phyloP scores from a whole-genome alignment of 1,140 invertebrate species.

The Lepidurus couesii region DNA sequence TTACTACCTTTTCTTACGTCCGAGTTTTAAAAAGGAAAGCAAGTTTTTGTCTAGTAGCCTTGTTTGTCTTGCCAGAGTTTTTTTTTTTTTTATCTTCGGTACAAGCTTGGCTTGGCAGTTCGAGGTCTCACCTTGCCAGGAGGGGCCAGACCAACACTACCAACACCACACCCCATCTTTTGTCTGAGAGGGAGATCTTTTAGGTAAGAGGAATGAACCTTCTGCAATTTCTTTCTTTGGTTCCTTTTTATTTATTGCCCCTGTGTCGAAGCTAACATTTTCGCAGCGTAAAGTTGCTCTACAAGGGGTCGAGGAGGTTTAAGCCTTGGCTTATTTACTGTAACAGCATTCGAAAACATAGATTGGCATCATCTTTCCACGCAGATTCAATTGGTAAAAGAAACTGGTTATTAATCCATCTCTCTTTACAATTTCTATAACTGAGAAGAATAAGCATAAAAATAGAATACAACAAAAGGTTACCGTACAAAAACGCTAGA shows the following conservation, averaged over 20 bases:
- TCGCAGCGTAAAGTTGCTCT: not conserved
- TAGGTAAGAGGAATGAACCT: constrained; percentile 10
- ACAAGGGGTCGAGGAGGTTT: not conserved
- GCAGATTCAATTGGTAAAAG: too few relatives aligned
- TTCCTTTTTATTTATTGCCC: not conserved
- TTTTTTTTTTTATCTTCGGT: not conserved
- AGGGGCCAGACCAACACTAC: not conserved
- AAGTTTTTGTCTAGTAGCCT: not conserved
- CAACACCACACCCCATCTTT: constrained; percentile 8
- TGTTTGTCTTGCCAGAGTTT: constrained; percentile 13
- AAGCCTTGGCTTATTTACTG: not conserved
- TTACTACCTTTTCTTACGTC: not conserved
- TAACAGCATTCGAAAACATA: too few relatives aligned
- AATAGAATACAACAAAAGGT: too few relatives aligned
- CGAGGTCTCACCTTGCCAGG: constrained; percentile 14
- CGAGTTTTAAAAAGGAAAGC: not conserved
- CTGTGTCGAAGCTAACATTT: not conserved
- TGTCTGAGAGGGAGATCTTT: not conserved
- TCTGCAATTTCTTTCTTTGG: not conserved
- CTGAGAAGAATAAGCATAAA: too few relatives aligned
- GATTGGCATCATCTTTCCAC: too few relatives aligned
- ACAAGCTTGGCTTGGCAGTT: not conserved
- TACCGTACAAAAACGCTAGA: too few relatives aligned
- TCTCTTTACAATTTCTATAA: too few relatives aligned
- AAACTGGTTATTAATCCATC: too few relatives aligned